Evolutionary conservation across 1,140 invertebrate genomes (phyloP).

Genomic region (Mylabris phalerata): DNA sequence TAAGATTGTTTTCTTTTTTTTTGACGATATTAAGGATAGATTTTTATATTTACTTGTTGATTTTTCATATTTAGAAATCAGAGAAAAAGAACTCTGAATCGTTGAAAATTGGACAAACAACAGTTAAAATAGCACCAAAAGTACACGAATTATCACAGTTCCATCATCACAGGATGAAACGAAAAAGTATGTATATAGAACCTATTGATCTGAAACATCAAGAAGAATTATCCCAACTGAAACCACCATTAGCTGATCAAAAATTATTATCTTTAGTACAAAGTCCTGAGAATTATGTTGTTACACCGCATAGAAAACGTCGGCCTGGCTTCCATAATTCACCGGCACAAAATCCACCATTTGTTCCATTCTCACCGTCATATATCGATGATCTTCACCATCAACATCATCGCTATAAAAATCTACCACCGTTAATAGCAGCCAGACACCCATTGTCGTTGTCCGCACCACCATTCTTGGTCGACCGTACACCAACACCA

Average conservation of each 20-base stretch:
- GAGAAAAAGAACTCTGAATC: constrained; percentile 32
- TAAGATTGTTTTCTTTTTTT: constrained; percentile 13
- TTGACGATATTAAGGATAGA: not conserved
- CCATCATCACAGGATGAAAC: constrained; percentile 49
- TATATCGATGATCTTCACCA: constrained; percentile 56
- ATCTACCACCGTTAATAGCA: constrained; percentile 42
- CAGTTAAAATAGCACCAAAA: constrained; percentile 49
- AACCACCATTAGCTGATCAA: constrained; percentile 51
- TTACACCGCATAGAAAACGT: constrained; percentile 75
- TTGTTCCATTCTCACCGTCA: constrained; percentile 68
- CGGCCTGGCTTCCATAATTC: constrained; percentile 78
- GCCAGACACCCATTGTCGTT: constrained; percentile 59
- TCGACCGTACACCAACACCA: constrained; percentile 49
- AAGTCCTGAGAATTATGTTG: constrained; percentile 68
- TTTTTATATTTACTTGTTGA: constrained; percentile 2
- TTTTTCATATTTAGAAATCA: constrained; percentile 27
- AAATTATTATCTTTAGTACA: constrained; percentile 57
- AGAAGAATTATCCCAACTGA: constrained; percentile 51
- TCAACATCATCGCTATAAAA: constrained; percentile 39
- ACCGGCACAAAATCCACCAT: constrained; percentile 75
- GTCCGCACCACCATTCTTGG: constrained; percentile 62
- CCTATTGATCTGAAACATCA: constrained; percentile 53
- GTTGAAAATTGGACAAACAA: constrained; percentile 39
- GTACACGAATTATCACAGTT: constrained; percentile 44
- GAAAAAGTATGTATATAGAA: constrained; percentile 57